Evolutionary conservation across 2,888 invertebrate species (phyloP).

Genomic region (Drosophila villosipedis): DNA sequence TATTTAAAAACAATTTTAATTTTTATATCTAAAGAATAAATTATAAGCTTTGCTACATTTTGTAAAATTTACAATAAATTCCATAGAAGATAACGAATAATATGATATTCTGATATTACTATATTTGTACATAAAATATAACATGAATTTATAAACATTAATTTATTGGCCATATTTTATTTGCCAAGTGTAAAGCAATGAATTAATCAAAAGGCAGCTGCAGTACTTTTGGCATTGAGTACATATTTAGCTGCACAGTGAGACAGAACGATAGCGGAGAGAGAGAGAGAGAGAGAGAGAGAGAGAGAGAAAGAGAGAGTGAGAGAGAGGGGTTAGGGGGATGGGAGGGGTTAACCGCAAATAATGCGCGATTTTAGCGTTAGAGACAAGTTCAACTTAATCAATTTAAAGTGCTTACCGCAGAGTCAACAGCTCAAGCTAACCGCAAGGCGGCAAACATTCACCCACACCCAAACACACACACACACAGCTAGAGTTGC

Average conservation of each 20-base stretch:
- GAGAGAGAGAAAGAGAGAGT: background rate
- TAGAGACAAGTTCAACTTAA: constrained; percentile 80
- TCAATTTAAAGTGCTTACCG: constrained; percentile 78
- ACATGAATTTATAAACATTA: background rate
- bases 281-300: constrained; percentile 1
- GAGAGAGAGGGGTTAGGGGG: background rate
- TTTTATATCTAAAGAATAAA: background rate
- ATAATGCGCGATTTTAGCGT: constrained; percentile 37
- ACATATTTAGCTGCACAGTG: constrained; percentile 12
- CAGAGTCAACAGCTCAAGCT: constrained; percentile 80
- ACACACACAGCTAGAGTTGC: background rate
- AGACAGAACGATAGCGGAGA: background rate
- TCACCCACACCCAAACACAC: background rate
- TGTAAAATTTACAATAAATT: background rate
- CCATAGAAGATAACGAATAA: background rate
- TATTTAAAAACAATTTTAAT: background rate
- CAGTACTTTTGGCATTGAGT: constrained; percentile 65
- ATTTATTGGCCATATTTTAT: background rate
- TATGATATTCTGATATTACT: background rate
- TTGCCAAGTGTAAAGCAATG: constrained; percentile 36
- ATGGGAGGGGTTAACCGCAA: constrained; percentile 12
- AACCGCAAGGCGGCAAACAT: constrained; percentile 67
- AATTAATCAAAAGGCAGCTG: constrained; percentile 71
- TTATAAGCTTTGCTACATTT: background rate
- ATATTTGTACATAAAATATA: background rate